Conservation (phyloP, 2,888 invertebrate genomes). For the Synanthedon andrenaeformis region DNA sequence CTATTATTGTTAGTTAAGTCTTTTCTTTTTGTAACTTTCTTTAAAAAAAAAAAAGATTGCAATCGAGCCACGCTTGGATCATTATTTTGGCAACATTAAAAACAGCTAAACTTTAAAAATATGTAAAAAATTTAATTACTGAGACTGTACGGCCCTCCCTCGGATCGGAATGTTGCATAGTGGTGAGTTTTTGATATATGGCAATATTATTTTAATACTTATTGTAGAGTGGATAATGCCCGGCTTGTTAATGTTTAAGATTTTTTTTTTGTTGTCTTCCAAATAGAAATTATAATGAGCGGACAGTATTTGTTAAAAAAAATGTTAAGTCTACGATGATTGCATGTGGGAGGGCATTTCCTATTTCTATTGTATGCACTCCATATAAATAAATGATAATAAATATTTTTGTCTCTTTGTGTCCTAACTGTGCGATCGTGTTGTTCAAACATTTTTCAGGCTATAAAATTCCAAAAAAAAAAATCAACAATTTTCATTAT, state of each 20-base stretch:
- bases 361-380: constrained; percentile 59
- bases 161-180: constrained; percentile 1
- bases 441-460: constrained; percentile 12
- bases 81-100: constrained; percentile 26
- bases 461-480: not conserved
- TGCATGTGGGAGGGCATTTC: constrained; percentile 56
- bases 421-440: constrained; percentile 1
- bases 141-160: constrained; percentile 32
- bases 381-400: constrained; percentile 18
- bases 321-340: constrained; percentile 27
- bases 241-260: constrained; percentile 7
- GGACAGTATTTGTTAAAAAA: constrained; percentile 38
- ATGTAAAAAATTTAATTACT: constrained; percentile 15
- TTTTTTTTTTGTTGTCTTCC: constrained; percentile 24
- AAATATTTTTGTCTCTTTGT: not conserved
- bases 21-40: too few relatives aligned
- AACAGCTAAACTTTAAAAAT: constrained; percentile 11
- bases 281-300: constrained; percentile 23
- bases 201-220: constrained; percentile 1
- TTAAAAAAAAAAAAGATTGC: too few relatives aligned
- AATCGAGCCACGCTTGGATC: not conserved
- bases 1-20: too few relatives aligned
- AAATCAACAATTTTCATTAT: not conserved
- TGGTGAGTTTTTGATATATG: not conserved
- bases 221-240: constrained; percentile 1